Evolutionary conservation across 2,797 vertebrate species (phyloP).

Genomic region (Leucoraja ocellata): DNA sequence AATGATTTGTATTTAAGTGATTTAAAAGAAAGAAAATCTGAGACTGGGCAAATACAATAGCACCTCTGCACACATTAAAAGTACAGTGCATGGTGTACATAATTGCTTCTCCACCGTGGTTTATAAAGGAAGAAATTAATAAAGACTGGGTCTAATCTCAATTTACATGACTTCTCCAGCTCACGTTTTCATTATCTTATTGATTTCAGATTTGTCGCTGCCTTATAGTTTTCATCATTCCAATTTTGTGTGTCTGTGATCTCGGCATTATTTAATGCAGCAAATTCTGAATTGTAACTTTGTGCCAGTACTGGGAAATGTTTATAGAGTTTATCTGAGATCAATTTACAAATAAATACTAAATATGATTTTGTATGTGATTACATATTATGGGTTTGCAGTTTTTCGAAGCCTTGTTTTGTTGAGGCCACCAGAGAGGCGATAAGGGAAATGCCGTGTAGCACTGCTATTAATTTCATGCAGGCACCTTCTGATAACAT

Average conservation of each 20-base stretch:
- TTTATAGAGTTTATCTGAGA: neutral
- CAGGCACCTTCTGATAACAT: conserved; percentile 55
- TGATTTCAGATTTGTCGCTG: neutral
- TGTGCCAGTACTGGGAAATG: neutral
- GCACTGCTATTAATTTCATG: conserved; percentile 53
- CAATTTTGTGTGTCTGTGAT: neutral
- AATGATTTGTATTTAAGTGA: neutral
- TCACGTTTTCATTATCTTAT: neutral
- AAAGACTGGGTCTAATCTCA: neutral
- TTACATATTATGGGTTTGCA: conserved; percentile 29
- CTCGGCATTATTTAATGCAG: neutral
- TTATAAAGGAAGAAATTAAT: neutral
- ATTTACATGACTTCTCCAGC: neutral
- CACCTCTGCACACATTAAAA: neutral
- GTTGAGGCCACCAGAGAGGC: conserved; percentile 10
- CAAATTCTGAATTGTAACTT: neutral
- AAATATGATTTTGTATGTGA: neutral
- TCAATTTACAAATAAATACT: neutral
- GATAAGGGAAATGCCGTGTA: neutral
- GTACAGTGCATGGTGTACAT: neutral
- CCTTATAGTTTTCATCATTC: neutral
- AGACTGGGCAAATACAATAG: neutral
- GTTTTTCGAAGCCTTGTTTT: conserved; percentile 10
- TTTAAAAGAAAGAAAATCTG: neutral
- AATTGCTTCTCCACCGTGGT: neutral